Conservation (phyloP, 2,888 invertebrate genomes). For the Heliconius erato region DNA sequence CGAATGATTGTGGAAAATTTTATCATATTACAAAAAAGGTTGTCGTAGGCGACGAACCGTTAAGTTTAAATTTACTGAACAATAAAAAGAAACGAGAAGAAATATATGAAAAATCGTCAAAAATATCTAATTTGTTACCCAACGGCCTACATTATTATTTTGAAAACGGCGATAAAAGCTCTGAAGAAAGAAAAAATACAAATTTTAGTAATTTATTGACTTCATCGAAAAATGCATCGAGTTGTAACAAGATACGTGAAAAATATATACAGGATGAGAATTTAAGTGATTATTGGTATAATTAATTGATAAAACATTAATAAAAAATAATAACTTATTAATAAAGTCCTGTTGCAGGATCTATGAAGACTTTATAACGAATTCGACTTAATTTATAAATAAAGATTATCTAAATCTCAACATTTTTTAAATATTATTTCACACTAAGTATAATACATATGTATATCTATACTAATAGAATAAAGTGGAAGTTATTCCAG, state of each 20-base stretch:
- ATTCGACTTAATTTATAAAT: no score
- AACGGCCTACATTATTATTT: conserved; percentile 37
- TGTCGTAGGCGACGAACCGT: conserved; percentile 55
- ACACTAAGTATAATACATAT: no score
- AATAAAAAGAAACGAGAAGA: conserved; percentile 48
- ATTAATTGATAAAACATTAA: neutral
- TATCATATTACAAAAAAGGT: conserved; percentile 57
- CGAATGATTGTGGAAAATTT: conserved; percentile 63
- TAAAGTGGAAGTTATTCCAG: no score
- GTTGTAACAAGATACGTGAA: neutral
- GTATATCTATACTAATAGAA: no score
- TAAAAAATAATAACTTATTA: no score
- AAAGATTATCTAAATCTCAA: no score
- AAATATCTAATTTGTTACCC: conserved; percentile 40
- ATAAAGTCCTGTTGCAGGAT: no score
- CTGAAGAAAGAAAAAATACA: neutral
- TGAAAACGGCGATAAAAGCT: neutral
- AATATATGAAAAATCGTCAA: neutral
- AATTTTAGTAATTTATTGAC: neutral
- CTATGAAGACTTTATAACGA: no score
- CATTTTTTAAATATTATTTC: no score
- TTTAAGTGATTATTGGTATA: conserved; percentile 9
- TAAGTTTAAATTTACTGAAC: conserved; percentile 54
- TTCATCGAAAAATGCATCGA: neutral
- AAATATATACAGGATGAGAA: neutral